Evolutionary conservation across 1,140 invertebrate genomes (phyloP).

Genomic region (Leptinotarsa lineolata): DNA sequence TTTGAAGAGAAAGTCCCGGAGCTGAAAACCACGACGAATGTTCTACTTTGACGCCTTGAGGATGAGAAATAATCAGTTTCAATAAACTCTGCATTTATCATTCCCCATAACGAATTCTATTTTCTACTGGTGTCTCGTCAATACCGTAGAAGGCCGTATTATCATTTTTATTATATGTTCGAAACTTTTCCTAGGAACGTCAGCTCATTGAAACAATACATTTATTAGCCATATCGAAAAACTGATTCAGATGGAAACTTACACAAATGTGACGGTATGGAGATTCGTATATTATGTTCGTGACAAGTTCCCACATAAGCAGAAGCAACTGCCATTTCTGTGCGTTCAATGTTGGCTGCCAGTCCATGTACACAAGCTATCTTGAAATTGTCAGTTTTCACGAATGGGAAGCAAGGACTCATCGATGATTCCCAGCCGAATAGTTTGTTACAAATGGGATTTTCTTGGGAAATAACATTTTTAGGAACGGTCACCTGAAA

Average conservation of each 20-base stretch:
- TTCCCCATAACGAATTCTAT: too few species aligned
- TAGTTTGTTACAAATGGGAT: conserved; percentile 63
- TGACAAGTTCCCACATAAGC: conserved; percentile 66
- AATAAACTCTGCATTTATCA: too few species aligned
- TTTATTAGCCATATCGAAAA: too few species aligned
- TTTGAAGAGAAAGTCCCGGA: too few species aligned
- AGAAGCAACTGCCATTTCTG: conserved; percentile 61
- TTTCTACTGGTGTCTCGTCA: too few species aligned
- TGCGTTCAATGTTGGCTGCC: conserved; percentile 56
- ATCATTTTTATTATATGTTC: too few species aligned
- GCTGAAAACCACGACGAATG: too few species aligned
- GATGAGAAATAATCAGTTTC: too few species aligned
- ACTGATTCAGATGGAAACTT: conserved; percentile 39
- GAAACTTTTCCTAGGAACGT: too few species aligned
- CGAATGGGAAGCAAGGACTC: conserved; percentile 56
- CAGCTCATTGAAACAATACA: too few species aligned
- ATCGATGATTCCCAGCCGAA: conserved; percentile 67
- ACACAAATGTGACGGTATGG: conserved; percentile 65
- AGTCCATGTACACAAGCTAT: conserved; percentile 69
- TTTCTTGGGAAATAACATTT: conserved; percentile 21
- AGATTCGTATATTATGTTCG: conserved; percentile 58
- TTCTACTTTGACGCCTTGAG: too few species aligned
- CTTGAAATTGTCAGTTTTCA: conserved; percentile 58
- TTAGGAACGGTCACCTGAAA: conserved; percentile 9
- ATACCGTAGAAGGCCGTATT: too few species aligned